Evolutionary conservation across 2,113 vertebrate species (phyloP).

Genomic region (Crypturellus undulatus): DNA sequence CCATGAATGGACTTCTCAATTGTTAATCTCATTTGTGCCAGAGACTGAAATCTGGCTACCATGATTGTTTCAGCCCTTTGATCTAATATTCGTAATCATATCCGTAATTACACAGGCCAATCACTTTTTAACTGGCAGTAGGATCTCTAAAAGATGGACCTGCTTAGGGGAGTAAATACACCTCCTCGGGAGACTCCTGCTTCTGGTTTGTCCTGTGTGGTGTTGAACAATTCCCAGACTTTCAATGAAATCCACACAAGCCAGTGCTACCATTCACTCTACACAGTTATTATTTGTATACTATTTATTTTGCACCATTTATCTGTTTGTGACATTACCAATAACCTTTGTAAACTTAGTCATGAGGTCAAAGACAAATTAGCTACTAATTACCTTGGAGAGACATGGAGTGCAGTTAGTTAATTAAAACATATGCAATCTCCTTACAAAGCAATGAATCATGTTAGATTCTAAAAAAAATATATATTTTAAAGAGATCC

Average conservation of each 20-base stretch:
- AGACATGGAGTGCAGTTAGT: neutral
- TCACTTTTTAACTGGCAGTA: conserved; percentile 38
- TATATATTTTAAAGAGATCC: neutral
- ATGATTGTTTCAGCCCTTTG: conserved; percentile 43
- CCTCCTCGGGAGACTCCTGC: neutral
- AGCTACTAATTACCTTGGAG: neutral
- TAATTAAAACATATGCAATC: neutral
- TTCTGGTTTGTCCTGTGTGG: neutral
- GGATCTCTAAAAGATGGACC: conserved; percentile 20
- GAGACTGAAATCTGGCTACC: conserved; percentile 59
- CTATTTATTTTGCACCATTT: neutral
- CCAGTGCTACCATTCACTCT: neutral
- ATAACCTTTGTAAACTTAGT: neutral
- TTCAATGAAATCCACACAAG: neutral
- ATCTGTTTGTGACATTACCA: neutral
- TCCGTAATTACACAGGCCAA: conserved; percentile 54
- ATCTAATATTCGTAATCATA: conserved; percentile 66
- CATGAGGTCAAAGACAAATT: neutral
- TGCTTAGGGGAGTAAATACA: neutral
- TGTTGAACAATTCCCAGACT: neutral
- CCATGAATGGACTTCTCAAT: conserved; percentile 40
- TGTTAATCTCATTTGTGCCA: conserved; percentile 69
- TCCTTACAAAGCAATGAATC: neutral
- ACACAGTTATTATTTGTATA: neutral
- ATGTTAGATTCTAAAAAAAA: neutral